A percentile compares a stretch with the other conserved stretches of the same genome.
phyloP scores from a whole-genome alignment of 2,113 vertebrate species.

The Craseonycteris thonglongyai region DNA sequence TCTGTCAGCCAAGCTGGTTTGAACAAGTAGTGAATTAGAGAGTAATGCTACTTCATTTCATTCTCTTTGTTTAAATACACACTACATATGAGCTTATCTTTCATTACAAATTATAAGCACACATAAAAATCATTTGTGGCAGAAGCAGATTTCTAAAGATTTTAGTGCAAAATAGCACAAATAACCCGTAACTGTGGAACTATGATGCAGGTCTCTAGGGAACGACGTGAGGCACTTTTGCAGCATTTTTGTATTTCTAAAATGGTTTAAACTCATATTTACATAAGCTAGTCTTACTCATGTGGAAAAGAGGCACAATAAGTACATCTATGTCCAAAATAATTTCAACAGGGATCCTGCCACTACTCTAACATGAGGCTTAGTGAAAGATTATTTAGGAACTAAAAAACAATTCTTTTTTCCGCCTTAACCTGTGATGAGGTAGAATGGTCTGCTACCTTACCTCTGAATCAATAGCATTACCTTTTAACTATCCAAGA shows the following conservation, averaged over 20 bases:
- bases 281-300: neutral
- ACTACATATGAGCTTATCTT: neutral
- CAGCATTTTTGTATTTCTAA: neutral
- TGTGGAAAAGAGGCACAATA: neutral
- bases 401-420: neutral
- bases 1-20: neutral
- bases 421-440: neutral
- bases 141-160: neutral
- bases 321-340: neutral
- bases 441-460: neutral
- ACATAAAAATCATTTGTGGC: neutral
- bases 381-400: neutral
- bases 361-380: neutral
- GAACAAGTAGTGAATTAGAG: neutral
- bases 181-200: neutral
- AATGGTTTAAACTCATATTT: neutral
- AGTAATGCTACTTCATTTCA: neutral
- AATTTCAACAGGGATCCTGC: neutral
- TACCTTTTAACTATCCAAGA: neutral
- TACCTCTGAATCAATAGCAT: neutral
- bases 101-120: neutral
- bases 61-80: neutral
- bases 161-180: neutral
- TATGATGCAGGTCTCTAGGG: neutral
- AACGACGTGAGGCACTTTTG: neutral